Evolutionary conservation across 1,140 invertebrate species (phyloP), one percentile per base, ranked within the genome.

Genomic region (Popillia japonica): DNA sequence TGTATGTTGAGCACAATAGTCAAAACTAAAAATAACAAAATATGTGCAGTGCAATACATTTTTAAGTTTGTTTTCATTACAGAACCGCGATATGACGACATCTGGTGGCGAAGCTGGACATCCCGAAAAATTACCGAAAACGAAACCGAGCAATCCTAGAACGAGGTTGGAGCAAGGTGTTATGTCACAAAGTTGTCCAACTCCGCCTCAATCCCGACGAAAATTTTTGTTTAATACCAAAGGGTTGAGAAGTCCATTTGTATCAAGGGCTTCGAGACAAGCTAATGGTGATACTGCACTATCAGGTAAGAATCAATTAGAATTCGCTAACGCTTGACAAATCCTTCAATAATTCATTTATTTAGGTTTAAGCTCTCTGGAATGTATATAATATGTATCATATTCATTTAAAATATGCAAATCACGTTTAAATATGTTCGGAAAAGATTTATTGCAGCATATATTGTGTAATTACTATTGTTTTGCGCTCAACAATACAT

Each of bases 141-240:
- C 88, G 34, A 87, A 89, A 81, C 86, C 87, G 78, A 86, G 83
- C 44, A 87, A 84, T 77, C 81, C 84, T 44, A 76, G 83, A 78
- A 44, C 87, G 86, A 3, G 88, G 87, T 87, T 87, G 82, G 86
- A 89, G 78, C 85, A 87, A 23, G 86, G 84, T 22, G 88, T 87
- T 11, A 88, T 90, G 84, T 88, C 87, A 2, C 89, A 89, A 82
- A 93, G 92, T 85, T 94, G 93, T 81, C 94, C 94, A 59, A 95
- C 94, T 22, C 94, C 94, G 55, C 94, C 94, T 0, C 93, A 93
- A 82, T 93, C 92, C 61, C 90, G 94, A 79, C 91, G 92, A 86
- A 92, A 93, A 88, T 95, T 95, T 87, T 93, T 94, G 86, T 89
- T 95, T 20, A 95, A 93, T 81, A 91, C 94, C 0, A 95, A 95